These are phyloP conservation scores for Orchesella flavescens DNA, from an alignment of 2,888 invertebrate species.

Conservation along the genomic window DNA sequence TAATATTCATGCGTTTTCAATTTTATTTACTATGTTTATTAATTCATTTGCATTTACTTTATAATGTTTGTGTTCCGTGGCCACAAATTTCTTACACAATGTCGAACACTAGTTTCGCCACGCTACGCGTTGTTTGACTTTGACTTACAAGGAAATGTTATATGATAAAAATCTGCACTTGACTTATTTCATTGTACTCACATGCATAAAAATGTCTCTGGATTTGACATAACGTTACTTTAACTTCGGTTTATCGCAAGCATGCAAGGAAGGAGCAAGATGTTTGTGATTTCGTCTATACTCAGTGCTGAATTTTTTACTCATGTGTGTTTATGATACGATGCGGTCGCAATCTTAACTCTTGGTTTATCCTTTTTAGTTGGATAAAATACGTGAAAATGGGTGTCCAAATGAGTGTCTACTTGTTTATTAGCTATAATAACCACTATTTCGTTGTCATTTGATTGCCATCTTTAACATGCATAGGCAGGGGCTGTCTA, in stretches of 20 bases:
- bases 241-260: background rate
- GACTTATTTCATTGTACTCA: slow-evolving; percentile 38
- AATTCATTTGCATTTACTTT: too few species aligned
- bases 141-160: slow-evolving; percentile 26
- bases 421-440: slow-evolving; percentile 34
- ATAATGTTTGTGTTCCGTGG: too few species aligned
- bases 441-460: background rate
- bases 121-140: too few species aligned
- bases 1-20: too few species aligned
- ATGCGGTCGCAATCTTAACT: background rate
- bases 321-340: background rate
- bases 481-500: background rate
- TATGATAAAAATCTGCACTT: slow-evolving; percentile 50
- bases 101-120: too few species aligned
- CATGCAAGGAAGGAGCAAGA: background rate
- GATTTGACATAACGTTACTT: background rate
- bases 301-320: background rate
- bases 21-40: too few species aligned
- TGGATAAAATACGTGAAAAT: background rate
- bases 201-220: background rate
- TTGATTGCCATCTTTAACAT: slow-evolving; percentile 15
- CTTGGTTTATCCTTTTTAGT: background rate
- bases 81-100: too few species aligned
- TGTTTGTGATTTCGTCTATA: background rate
- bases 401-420: background rate